phyloP scores from a whole-genome alignment of 2,888 invertebrate genomes.

The Creontiades dilutus region DNA sequence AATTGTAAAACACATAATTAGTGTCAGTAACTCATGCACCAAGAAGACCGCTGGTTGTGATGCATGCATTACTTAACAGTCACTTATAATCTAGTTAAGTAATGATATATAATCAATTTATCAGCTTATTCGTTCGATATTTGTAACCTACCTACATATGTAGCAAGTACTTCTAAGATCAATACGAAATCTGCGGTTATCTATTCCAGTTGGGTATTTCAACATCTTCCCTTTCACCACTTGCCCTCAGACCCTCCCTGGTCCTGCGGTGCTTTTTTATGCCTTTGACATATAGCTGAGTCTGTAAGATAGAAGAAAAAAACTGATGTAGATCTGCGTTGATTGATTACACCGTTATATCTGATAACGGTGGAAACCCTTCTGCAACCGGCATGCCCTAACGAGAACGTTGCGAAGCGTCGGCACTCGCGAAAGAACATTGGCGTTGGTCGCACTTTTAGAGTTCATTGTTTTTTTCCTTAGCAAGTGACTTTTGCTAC shows the following conservation, averaged over 20 bases:
- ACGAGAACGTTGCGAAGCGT: constrained; percentile 4
- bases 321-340: constrained; percentile 14
- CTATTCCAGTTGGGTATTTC: background rate
- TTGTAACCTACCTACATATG: too few species aligned
- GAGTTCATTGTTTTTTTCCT: background rate
- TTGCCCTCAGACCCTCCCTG: constrained; percentile 23
- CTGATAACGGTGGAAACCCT: background rate
- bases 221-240: constrained; percentile 9
- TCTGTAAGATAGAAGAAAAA: background rate
- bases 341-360: background rate
- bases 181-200: too few species aligned
- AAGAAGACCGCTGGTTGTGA: too few species aligned
- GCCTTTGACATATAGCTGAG: background rate
- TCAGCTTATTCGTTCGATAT: too few species aligned
- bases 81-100: too few species aligned
- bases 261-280: background rate
- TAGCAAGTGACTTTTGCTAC: background rate
- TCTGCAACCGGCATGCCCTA: background rate
- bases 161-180: too few species aligned
- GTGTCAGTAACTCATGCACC: too few species aligned
- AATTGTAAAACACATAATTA: too few species aligned
- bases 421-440: background rate
- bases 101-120: too few species aligned
- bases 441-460: background rate
- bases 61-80: too few species aligned